Evolutionary conservation across 1,140 invertebrate species (phyloP), one percentile per base, ranked within the genome.

Genomic region (Drosophila miranda): DNA sequence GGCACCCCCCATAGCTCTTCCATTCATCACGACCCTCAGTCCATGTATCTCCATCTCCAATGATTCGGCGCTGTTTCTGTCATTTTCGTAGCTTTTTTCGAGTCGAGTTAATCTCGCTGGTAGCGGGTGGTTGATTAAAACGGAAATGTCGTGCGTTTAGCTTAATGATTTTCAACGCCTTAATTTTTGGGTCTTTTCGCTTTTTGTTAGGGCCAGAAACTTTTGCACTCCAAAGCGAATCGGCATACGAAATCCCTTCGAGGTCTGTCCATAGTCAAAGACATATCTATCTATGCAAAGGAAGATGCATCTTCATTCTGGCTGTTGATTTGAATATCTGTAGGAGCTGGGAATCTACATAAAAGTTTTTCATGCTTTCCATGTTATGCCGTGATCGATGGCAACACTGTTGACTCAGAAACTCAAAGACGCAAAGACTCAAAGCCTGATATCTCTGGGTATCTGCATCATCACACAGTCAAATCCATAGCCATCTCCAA

Each of bases 121-220:
- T 77, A 84, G 82, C 81, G 81, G 82, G 78, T 81, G 81, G 64
- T 86, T 86, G 82, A 87, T 86, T 87, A 86, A 80, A 86, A 75
- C 78, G 78, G 79, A 83, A 79, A 83, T 83, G 79, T 77, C 80
- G 75, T 83, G 69, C 74, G 60, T 78, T 82, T 69, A 73, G 51
- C 78, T 74, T 81, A 82, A 81, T 82, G 70, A 69, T 72, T 48
- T 60, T 59, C 56, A 55, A 59, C 76, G 66, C 77, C 50, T 64
- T 48, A 62, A 43, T 72, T 60, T 53, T 49, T 61, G 58, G 41
- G 56, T 74, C 49, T 44, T 66, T 34, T 11, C 30, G 30, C 44
- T 53, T 41, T 72, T 76, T 73, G 16, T 59, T 64, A 75, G 80
- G 67, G 75, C 57, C 63, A 82, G 71, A 62, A 56, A 64, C 66